A percentile compares a stretch with the other conserved stretches of the same genome.
These are phyloP conservation scores for Metellina segmentata DNA, from an alignment of 2,888 invertebrate genomes.

Conservation along the genomic window DNA sequence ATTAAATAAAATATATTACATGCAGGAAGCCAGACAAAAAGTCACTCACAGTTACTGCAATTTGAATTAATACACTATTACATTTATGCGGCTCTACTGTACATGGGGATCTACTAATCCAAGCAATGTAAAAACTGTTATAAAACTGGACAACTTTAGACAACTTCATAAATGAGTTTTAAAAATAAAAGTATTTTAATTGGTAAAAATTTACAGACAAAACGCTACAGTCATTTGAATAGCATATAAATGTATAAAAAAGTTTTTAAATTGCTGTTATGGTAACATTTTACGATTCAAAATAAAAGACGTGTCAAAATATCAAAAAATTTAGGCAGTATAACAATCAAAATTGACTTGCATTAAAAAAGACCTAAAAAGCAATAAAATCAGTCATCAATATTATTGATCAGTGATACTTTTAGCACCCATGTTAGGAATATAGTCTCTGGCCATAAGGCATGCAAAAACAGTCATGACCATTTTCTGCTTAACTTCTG, in stretches of 20 bases:
- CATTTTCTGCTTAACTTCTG: slow-evolving; percentile 99
- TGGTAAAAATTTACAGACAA: too few species aligned
- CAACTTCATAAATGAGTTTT: too few species aligned
- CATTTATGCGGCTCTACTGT: background rate
- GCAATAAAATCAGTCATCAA: slow-evolving; percentile 4
- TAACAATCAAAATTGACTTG: slow-evolving; percentile 8
- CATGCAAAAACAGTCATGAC: slow-evolving; percentile 99
- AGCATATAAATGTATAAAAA: background rate
- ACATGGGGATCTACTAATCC: background rate
- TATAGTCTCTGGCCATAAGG: slow-evolving; percentile 98
- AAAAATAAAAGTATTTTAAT: too few species aligned
- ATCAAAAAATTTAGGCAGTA: background rate
- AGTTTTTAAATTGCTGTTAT: background rate
- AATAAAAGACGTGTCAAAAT: background rate
- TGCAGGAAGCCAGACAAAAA: background rate
- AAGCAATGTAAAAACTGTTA: background rate
- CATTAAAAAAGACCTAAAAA: slow-evolving; percentile 4
- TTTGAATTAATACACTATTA: background rate
- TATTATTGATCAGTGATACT: slow-evolving; percentile 67
- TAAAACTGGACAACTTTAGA: background rate
- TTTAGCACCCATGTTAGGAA: slow-evolving; percentile 89
- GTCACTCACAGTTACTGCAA: background rate
- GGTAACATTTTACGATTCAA: background rate
- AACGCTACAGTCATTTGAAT: too few species aligned
- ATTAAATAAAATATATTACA: background rate